Base-by-base conservation (phyloP, 2,113 vertebrate species). In the Ibidorhyncha struthersii region DNA sequence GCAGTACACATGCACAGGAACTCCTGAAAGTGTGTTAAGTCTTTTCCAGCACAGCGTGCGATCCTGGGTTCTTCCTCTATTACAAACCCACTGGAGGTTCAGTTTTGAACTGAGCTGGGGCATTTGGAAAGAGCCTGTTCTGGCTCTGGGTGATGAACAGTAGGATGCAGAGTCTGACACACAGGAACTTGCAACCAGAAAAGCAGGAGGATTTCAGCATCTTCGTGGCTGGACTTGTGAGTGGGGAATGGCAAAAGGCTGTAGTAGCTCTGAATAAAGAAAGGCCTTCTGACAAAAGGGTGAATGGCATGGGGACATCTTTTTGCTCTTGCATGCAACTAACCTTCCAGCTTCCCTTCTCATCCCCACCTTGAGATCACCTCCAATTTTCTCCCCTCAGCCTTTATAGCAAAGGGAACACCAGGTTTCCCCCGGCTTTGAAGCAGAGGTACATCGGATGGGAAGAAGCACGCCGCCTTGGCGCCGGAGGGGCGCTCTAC, bases 1-100 rank as follows among this genome's bases (percentile, higher is more conserved):
- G 0, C 17, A n/a, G 41, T 30, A 63, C 12, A 10, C 10, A 62
- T 12, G 41, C 3, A 4, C 1, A 2, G 53, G 43, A 63, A n/a
- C 30, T 36, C 7, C 1, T 15, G 58, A 62, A 18, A 43, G 23
- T 9, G 0, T 11, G 59, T 29, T 36, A 53, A n/a, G 40, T 53
- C 40, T 87, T 71, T 83, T 47, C 21, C 30, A 77, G 52, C 22
- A 61, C 41, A 47, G 32, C 1, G 3, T 6, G 10, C 1, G 4
- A 62, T 58, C 36, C 41, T 52, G 62, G 26, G 17, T 38, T 17
- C 38, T 49, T 76, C 18, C 27, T 26, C 36, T 67, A 6, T 56
- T 29, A 49, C 30, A 81, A 67, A 81, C 7, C 10, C 34, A 52
- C 2, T n/a, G 72, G 21, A 79, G 12, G 36, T n/a, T 62, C 41